These are phyloP conservation scores for Achlya flavicornis DNA, from an alignment of 2,888 invertebrate species.

Conservation along the genomic window DNA sequence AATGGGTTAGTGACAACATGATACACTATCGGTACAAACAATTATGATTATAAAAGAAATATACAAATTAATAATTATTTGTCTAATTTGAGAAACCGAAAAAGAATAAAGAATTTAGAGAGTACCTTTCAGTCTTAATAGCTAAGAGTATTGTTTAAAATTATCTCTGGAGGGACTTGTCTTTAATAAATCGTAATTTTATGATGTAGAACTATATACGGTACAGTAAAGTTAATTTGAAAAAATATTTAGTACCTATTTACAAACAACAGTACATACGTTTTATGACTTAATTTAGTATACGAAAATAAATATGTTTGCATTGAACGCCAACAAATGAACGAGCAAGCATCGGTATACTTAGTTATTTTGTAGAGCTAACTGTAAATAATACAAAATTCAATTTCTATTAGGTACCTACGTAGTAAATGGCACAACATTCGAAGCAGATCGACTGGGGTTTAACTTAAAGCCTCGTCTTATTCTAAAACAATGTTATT, in stretches of 20 bases:
- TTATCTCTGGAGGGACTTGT: constrained; percentile 78
- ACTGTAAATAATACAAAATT: constrained; percentile 29
- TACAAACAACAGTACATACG: constrained; percentile 46
- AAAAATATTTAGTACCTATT: constrained; percentile 65
- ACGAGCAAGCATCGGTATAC: constrained; percentile 19
- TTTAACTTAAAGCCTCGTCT: constrained; percentile 52
- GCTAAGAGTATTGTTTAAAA: constrained; percentile 77
- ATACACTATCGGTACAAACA: constrained; percentile 40
- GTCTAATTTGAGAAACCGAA: constrained; percentile 32
- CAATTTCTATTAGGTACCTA: constrained; percentile 27
- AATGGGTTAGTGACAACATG: constrained; percentile 68
- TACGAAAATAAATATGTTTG: constrained; percentile 62
- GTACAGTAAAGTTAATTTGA: constrained; percentile 59
- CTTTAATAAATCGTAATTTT: constrained; percentile 67
- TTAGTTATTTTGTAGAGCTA: constrained; percentile 28
- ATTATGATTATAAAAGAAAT: constrained; percentile 31
- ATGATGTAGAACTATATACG: constrained; percentile 64
- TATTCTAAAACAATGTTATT: constrained; percentile 58
- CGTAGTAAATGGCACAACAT: constrained; percentile 52
- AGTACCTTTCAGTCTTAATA: constrained; percentile 78
- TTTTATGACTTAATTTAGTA: constrained; percentile 45
- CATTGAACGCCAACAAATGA: constrained; percentile 30
- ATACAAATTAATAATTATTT: constrained; percentile 17
- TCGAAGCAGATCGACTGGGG: constrained; percentile 45
- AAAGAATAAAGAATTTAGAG: constrained; percentile 54